Conservation (phyloP, 2,888 invertebrate genomes). For the Oscheius myriophilus region DNA sequence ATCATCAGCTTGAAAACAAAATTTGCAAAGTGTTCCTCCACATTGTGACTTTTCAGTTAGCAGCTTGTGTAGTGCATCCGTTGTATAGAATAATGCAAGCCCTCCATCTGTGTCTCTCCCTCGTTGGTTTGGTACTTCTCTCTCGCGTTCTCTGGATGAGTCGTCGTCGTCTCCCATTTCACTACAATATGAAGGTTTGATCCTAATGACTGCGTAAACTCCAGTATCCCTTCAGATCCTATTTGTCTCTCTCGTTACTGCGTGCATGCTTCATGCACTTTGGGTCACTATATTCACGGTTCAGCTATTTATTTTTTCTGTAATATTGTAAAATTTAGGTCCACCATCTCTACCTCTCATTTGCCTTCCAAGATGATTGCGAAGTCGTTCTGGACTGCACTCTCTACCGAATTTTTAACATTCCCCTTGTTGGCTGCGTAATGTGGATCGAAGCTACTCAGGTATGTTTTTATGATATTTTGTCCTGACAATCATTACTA, state of each 20-base stretch:
- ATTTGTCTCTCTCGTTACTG: conserved; percentile 14
- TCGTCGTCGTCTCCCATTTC: conserved; percentile 4
- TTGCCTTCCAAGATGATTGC: conserved; percentile 17
- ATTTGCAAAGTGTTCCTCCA: too few species aligned
- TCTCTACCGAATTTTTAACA: conserved; percentile 15
- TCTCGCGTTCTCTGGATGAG: conserved; percentile 3
- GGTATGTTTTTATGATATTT: not conserved
- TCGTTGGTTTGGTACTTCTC: conserved; percentile 3
- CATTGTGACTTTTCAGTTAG: conserved; percentile 16
- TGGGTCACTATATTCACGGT: conserved; percentile 17
- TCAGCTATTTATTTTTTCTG: too few species aligned
- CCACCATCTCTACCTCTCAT: conserved; percentile 24
- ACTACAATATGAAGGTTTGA: conserved; percentile 26
- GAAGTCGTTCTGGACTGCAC: conserved; percentile 15
- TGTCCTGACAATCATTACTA: too few species aligned
- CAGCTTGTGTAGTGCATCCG: conserved; percentile 9
- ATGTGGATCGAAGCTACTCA: conserved; percentile 24
- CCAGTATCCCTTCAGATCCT: conserved; percentile 12
- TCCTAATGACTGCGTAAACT: not conserved
- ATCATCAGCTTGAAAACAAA: too few species aligned
- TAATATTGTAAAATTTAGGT: not conserved
- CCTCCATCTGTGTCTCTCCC: conserved; percentile 2
- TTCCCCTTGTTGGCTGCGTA: conserved; percentile 9
- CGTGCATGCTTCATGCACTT: conserved; percentile 15
- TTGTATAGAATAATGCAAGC: conserved; percentile 18